Evolutionary conservation across 2,888 invertebrate genomes (phyloP).

Genomic region (Trichopoda pennipes): DNA sequence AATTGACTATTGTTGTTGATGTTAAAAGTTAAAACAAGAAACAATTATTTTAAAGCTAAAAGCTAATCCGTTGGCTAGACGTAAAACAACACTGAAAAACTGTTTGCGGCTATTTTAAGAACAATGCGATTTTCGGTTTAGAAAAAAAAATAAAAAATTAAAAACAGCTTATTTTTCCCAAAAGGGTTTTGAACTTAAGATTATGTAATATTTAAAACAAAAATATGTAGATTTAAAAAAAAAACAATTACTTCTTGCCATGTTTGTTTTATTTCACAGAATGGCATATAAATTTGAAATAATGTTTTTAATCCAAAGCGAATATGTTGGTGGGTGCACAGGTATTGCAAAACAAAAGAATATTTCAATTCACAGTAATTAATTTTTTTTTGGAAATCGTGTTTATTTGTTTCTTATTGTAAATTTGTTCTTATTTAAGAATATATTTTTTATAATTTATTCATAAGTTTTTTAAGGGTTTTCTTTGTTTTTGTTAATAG

Average conservation of each 20-base stretch:
- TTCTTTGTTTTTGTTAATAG: too few relatives aligned
- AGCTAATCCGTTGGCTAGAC: constrained; percentile 57
- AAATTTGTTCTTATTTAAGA: background rate
- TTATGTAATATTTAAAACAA: constrained; percentile 13
- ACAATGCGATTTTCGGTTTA: constrained; percentile 22
- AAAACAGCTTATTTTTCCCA: constrained; percentile 7
- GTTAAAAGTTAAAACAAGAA: constrained; percentile 14
- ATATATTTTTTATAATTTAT: too few relatives aligned
- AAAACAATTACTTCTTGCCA: constrained; percentile 23
- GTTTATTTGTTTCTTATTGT: background rate
- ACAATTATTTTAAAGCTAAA: constrained; percentile 40
- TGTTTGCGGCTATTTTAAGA: constrained; percentile 8
- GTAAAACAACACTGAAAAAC: constrained; percentile 14
- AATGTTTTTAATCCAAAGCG: constrained; percentile 41
- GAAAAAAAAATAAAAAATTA: too few relatives aligned
- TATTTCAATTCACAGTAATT: background rate
- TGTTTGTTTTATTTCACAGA: constrained; percentile 36
- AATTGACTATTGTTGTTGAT: constrained; percentile 18
- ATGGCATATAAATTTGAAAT: constrained; percentile 28
- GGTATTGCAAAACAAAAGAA: constrained; percentile 13
- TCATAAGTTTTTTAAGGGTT: too few relatives aligned
- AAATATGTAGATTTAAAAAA: background rate
- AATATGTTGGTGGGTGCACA: too few relatives aligned
- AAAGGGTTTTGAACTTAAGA: constrained; percentile 45
- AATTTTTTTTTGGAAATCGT: constrained; percentile 12